Evolutionary conservation across 2,797 vertebrate species (phyloP), one percentile per base, ranked within the genome.

Genomic region (Pachyuromys duprasi): DNA sequence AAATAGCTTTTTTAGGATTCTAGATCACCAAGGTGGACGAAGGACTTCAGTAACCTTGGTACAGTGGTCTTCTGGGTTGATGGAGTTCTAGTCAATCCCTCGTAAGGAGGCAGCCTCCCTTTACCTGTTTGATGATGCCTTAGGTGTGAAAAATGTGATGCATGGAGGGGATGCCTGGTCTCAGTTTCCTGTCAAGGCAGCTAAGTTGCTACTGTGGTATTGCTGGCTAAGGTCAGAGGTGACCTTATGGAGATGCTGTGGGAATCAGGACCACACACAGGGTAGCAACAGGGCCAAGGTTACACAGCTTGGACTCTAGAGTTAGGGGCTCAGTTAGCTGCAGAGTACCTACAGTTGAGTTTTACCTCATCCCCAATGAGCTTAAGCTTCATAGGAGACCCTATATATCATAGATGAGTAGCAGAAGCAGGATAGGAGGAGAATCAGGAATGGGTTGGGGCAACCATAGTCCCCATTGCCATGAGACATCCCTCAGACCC

Each of bases 1-100:
- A 24, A 87, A 82, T 91, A 87, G 49, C 9, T 90, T 83, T 72
- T 96, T 86, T 72, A 33, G 13, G 57, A 33, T 94, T 88, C 57
- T 72, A 17, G 20, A 60, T 60, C n/a, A 49, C 2, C 3, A 86
- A n/a, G 2, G 31, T 22, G 17, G 65, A 11, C 53, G 42, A 76
- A 78, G 18, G 69, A 57, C 33, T 39, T 72, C 14, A 57, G 75
- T 67, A 57, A 3, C 26, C 4, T 17, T 14, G 9, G 7, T 28
- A 31, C 0, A 49, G 24, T 17, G 24, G 60, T 49, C 8, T 11
- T 57, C 93, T 72, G 5, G 33, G 26, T 5, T 36, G 82, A 15
- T 7, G 9, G 45, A 39, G 26, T 57, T 72, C 39, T 15, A n/a
- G 39, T 28, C 33, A 49, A 24, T 62, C 26, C 20, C 55, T 60